Conservation (phyloP, 2,797 vertebrate species). For the Xenops minutus region DNA sequence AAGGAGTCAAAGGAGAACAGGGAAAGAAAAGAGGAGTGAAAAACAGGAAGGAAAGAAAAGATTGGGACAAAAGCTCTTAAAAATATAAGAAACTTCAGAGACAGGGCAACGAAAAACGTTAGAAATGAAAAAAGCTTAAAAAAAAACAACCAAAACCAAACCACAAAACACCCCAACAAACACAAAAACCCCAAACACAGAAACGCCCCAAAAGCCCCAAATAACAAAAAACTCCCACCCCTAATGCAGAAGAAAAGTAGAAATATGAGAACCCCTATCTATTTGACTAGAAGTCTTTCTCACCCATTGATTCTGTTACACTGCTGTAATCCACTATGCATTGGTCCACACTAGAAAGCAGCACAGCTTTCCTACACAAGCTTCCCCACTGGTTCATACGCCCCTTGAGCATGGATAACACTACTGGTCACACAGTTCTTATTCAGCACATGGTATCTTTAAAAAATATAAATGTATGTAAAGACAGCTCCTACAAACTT, state of each 20-base stretch:
- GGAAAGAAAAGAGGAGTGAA: neutral
- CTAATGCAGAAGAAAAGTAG: neutral
- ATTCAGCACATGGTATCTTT: neutral
- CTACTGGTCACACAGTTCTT: neutral
- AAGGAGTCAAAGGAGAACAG: neutral
- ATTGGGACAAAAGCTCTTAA: neutral
- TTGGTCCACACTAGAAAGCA: neutral
- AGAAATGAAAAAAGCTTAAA: neutral
- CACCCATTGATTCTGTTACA: neutral
- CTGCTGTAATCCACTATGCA: neutral
- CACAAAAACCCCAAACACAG: neutral
- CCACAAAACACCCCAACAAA: neutral
- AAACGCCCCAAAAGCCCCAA: no score
- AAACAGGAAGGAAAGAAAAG: neutral
- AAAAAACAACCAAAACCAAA: neutral
- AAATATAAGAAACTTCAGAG: neutral
- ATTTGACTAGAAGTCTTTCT: neutral
- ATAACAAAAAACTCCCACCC: neutral
- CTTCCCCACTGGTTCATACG: neutral
- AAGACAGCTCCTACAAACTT: neutral
- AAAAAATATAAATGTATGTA: accelerated
- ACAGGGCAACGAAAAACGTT: neutral
- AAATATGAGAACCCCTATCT: neutral
- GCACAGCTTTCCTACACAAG: neutral
- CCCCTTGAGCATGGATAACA: neutral